phyloP scores from a whole-genome alignment of 64 coral and sea anemone species.

The Porites lutea region DNA sequence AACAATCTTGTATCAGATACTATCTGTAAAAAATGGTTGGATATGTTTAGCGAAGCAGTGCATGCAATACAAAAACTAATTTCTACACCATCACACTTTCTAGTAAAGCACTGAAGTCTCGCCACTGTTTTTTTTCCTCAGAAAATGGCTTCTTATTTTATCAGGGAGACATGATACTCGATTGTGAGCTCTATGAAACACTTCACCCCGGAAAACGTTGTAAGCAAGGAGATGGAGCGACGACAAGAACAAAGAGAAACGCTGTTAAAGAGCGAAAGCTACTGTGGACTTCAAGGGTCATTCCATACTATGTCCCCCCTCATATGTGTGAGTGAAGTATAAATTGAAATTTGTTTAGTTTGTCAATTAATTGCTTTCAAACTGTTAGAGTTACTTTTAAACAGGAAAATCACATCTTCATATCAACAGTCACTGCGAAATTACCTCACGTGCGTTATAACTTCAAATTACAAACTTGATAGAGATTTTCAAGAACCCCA shows the following conservation, averaged over 20 bases:
- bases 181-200: constrained; percentile 48
- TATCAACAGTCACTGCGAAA: background rate
- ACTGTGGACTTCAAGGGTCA: constrained; percentile 59
- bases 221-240: background rate
- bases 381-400: background rate
- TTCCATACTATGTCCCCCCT: constrained; percentile 49
- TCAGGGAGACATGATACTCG: constrained; percentile 80
- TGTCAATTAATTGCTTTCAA: too few relatives aligned
- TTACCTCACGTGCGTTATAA: too few relatives aligned
- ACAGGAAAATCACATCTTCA: background rate
- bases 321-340: constrained; percentile 46
- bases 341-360: background rate
- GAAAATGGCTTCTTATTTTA: constrained; percentile 48
- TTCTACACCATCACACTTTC: too few relatives aligned
- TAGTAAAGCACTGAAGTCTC: too few relatives aligned
- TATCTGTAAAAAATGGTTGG: too few relatives aligned
- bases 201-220: constrained; percentile 11
- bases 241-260: constrained; percentile 25
- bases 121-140: constrained; percentile 1
- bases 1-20: too few relatives aligned
- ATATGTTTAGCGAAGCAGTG: too few relatives aligned
- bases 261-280: constrained; percentile 26
- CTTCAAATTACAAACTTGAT: too few relatives aligned
- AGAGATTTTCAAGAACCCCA: too few relatives aligned
- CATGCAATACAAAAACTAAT: too few relatives aligned